A percentile compares a stretch with the other conserved stretches of the same genome.
Evolutionary conservation across 1,140 invertebrate species (phyloP).

Genomic region (Cataglyphis hispanica): DNA sequence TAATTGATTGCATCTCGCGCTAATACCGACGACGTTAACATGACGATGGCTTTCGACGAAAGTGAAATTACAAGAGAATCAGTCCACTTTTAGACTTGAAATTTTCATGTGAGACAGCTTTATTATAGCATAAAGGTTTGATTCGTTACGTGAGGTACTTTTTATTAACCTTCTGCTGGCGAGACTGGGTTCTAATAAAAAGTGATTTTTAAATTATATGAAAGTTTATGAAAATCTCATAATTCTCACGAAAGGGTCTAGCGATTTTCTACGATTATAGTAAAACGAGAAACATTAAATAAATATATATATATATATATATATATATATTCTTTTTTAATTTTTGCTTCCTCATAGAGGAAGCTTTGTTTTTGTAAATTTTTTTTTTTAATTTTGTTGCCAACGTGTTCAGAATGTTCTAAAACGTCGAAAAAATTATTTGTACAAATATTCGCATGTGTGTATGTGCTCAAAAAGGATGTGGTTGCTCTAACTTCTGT

Average conservation of each 20-base stretch:
- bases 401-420: too few relatives aligned
- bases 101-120: not conserved
- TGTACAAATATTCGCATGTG: too few relatives aligned
- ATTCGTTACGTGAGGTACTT: not conserved
- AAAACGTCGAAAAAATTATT: too few relatives aligned
- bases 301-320: too few relatives aligned
- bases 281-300: not conserved
- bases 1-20: slow-evolving; percentile 37
- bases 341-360: too few relatives aligned
- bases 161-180: not conserved
- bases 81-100: slow-evolving; percentile 7
- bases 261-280: not conserved
- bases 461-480: too few relatives aligned
- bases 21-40: not conserved
- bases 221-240: not conserved
- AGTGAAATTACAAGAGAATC: slow-evolving; percentile 45
- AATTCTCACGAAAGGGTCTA: not conserved
- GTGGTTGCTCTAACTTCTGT: too few relatives aligned
- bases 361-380: too few relatives aligned
- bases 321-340: too few relatives aligned
- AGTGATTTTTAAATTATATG: not conserved
- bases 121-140: not conserved
- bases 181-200: not conserved
- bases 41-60: slow-evolving; percentile 56
- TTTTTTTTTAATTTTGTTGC: too few relatives aligned